phyloP scores from a whole-genome alignment of 2,888 invertebrate genomes.

The Erebia palarica region DNA sequence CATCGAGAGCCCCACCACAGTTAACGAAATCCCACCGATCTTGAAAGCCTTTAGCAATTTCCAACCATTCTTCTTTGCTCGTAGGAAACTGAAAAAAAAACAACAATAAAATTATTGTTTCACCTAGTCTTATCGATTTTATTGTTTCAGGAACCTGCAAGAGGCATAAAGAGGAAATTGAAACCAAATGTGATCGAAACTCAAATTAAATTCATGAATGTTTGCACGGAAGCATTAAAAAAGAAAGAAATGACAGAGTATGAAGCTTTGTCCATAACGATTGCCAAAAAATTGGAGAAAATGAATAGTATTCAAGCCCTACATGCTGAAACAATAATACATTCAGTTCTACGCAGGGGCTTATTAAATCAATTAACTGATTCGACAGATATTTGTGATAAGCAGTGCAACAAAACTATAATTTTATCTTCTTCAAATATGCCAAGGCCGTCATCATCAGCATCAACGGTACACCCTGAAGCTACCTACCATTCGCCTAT shows the following conservation, averaged over 20 bases:
- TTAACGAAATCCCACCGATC: not conserved
- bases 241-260: not conserved
- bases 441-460: conserved; percentile 1
- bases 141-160: conserved; percentile 7
- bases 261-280: conserved; percentile 5
- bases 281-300: not conserved
- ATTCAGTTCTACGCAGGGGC: not conserved
- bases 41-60: conserved; percentile 7
- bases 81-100: not conserved
- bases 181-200: conserved; percentile 7
- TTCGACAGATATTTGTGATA: conserved; percentile 4
- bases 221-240: conserved; percentile 4
- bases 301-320: not conserved
- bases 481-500: conserved; percentile 4
- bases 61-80: conserved; percentile 7
- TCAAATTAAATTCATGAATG: conserved; percentile 1
- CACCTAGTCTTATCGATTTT: not conserved
- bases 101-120: conserved; percentile 4
- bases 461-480: not conserved
- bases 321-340: not conserved
- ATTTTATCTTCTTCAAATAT: not conserved
- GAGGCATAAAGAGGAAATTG: conserved; percentile 3
- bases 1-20: conserved; percentile 1
- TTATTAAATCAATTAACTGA: not conserved
- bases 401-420: not conserved